Conservation (phyloP, 1,140 invertebrate species). For the Drosophila nasuta region DNA sequence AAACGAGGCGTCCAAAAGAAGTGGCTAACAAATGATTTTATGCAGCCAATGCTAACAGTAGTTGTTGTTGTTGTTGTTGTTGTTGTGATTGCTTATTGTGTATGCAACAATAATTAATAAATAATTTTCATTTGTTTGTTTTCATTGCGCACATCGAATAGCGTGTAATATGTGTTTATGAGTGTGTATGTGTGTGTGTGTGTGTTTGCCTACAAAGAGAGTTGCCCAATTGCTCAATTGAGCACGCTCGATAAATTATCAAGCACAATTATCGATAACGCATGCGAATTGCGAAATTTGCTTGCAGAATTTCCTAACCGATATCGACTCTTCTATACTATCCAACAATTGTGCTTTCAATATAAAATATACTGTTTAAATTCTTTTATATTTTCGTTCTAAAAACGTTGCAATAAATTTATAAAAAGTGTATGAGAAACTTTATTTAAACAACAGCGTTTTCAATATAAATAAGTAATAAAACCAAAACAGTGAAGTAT, state of each 20-base stretch:
- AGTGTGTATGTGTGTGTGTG: no score
- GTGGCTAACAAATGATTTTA: constrained; percentile 39
- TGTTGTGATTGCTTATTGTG: constrained; percentile 44
- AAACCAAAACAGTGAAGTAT: no score
- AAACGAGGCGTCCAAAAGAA: constrained; percentile 54
- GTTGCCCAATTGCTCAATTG: constrained; percentile 51
- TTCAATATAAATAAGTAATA: no score
- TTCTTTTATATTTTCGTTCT: no score
- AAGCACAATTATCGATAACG: constrained; percentile 23
- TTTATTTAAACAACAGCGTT: no score
- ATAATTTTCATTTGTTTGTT: constrained; percentile 53
- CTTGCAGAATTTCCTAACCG: constrained; percentile 1
- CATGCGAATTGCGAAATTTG: background rate
- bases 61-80: background rate
- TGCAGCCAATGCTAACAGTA: constrained; percentile 31
- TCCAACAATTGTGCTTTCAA: no score
- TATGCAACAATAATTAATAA: constrained; percentile 77
- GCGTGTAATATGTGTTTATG: constrained; percentile 25
- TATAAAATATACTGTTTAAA: no score
- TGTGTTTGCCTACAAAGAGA: background rate
- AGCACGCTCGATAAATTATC: constrained; percentile 51
- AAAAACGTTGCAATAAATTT: no score
- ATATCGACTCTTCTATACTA: no score
- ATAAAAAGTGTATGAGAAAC: no score
- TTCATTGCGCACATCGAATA: constrained; percentile 33